Conservation (phyloP, 2,113 vertebrate species). For the Chloropsis hardwickii region DNA sequence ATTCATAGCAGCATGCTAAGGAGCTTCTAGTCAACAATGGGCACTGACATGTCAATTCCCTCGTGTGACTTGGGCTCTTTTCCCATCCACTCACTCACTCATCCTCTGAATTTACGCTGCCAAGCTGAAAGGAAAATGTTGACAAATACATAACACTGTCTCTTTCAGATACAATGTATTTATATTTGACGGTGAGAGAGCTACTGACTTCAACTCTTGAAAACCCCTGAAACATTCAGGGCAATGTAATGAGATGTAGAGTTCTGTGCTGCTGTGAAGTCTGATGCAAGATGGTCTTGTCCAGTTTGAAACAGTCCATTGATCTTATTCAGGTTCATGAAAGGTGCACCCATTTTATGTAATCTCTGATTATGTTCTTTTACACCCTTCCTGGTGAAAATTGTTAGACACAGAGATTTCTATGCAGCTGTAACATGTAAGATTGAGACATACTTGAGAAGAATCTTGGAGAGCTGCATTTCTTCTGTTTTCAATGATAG, state of each 20-base stretch:
- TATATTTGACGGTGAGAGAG: background rate
- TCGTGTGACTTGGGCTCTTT: background rate
- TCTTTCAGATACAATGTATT: background rate
- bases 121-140: conserved; percentile 25
- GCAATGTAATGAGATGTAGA: background rate
- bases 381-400: background rate
- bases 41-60: conserved; percentile 46
- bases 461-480: background rate
- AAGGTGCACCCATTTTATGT: background rate
- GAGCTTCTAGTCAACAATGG: conserved; percentile 43
- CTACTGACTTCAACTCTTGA: background rate
- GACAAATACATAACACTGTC: conserved; percentile 12
- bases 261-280: background rate
- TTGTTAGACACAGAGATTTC: background rate
- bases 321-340: background rate
- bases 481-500: background rate
- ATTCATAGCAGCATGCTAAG: conserved; percentile 39
- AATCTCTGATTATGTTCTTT: background rate
- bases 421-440: background rate
- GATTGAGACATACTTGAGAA: background rate
- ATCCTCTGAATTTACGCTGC: conserved; percentile 8
- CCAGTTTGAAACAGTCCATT: background rate
- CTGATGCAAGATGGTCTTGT: background rate
- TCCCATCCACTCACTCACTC: background rate
- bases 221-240: background rate